Conservation (phyloP, 2,113 vertebrate genomes). For the Phoxinus phoxinus region DNA sequence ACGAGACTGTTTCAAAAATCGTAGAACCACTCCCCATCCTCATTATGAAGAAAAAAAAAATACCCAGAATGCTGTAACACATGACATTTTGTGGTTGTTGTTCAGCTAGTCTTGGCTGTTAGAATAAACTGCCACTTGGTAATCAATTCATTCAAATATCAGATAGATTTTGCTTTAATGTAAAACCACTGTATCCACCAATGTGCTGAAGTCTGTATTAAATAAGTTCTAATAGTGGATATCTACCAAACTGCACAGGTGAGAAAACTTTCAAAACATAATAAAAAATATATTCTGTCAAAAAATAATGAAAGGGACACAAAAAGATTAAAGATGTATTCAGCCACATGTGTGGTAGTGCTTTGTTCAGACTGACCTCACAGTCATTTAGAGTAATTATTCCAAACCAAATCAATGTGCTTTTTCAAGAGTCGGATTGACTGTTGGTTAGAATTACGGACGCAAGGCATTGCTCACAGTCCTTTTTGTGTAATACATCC, state of each 20-base stretch:
- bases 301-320: neutral
- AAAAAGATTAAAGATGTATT: conserved; percentile 52
- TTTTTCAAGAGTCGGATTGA: conserved; percentile 58
- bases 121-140: neutral
- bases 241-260: conserved; percentile 3
- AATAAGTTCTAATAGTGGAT: conserved; percentile 29
- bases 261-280: neutral
- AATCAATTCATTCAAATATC: conserved; percentile 1
- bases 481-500: conserved; percentile 12
- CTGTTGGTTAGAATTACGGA: conserved; percentile 19
- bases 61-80: neutral
- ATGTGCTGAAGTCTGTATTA: conserved; percentile 7
- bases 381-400: conserved; percentile 61
- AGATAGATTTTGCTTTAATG: neutral
- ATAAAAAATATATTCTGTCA: conserved; percentile 51
- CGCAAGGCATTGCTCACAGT: conserved; percentile 27
- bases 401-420: conserved; percentile 64
- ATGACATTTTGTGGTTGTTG: neutral
- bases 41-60: neutral
- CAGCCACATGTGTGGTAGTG: conserved; percentile 47
- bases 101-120: conserved; percentile 20
- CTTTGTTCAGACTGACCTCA: conserved; percentile 59
- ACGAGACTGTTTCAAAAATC: neutral
- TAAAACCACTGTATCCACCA: neutral
- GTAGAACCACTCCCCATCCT: neutral